Percentiles rank a stretch among this genome's conserved stretches.
Evolutionary conservation across 2,113 vertebrate genomes (phyloP).

Genomic region (Struthio camelus): DNA sequence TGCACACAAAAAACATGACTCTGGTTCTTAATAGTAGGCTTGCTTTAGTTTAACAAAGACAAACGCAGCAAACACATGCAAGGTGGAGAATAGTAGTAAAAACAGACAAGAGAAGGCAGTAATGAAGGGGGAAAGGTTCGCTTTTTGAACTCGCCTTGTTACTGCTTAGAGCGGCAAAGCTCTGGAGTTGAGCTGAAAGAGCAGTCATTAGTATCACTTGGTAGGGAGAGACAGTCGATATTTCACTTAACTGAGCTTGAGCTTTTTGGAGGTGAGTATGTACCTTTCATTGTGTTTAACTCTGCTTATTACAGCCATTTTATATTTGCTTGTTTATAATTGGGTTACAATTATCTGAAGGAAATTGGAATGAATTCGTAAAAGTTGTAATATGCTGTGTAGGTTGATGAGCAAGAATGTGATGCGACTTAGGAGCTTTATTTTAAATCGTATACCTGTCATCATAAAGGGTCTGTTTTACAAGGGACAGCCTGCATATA

Average conservation of each 20-base stretch:
- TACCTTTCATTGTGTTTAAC: neutral
- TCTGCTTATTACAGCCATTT: neutral
- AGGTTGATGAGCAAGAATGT: neutral
- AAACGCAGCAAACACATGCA: neutral
- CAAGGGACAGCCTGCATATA: neutral
- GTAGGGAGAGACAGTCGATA: neutral
- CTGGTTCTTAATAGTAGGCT: neutral
- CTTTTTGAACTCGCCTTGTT: neutral
- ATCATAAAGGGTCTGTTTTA: neutral
- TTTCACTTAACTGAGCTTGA: neutral
- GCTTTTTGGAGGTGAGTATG: neutral
- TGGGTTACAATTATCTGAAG: neutral
- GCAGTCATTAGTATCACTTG: neutral
- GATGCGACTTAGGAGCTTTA: neutral
- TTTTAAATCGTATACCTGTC: neutral
- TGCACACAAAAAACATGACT: neutral
- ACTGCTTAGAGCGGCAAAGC: neutral
- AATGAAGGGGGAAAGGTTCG: neutral
- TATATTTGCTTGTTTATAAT: neutral
- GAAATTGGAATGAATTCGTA: neutral
- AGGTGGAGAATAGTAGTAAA: neutral
- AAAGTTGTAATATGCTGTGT: neutral
- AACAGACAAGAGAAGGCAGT: neutral
- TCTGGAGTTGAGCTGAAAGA: neutral
- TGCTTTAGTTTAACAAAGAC: neutral